These are phyloP conservation scores for Himalopsyche anomala DNA, from an alignment of 2,888 invertebrate species.

Conservation along the genomic window DNA sequence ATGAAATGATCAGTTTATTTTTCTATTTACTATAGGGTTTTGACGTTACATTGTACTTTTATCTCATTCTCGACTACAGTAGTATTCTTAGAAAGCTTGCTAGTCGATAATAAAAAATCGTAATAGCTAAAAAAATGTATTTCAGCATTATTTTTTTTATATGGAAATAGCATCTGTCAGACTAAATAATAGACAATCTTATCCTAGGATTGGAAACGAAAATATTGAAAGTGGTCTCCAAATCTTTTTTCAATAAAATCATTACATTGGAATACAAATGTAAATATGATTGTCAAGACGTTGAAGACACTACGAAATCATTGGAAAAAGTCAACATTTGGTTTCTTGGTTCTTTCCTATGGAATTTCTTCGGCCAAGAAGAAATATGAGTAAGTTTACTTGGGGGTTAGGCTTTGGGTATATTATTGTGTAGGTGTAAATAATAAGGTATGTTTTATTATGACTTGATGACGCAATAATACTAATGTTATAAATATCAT, in stretches of 20 bases:
- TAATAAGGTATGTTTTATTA: too few relatives aligned
- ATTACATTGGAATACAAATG: background rate
- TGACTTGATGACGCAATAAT: too few relatives aligned
- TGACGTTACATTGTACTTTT: too few relatives aligned
- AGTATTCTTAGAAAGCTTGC: too few relatives aligned
- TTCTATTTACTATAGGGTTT: too few relatives aligned
- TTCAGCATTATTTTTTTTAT: too few relatives aligned
- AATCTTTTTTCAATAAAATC: background rate
- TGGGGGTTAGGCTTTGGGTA: background rate
- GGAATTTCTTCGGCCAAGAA: conserved; percentile 83
- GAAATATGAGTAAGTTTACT: conserved; percentile 82
- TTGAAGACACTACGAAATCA: conserved; percentile 84
- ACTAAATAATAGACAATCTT: background rate
- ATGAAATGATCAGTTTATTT: background rate
- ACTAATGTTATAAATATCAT: too few relatives aligned
- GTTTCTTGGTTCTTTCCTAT: conserved; percentile 81
- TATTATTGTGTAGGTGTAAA: conserved; percentile 1
- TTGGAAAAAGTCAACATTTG: conserved; percentile 93
- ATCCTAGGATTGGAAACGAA: background rate
- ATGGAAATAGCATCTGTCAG: background rate
- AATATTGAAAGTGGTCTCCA: background rate
- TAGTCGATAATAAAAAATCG: too few relatives aligned
- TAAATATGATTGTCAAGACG: conserved; percentile 75
- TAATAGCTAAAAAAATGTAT: too few relatives aligned
- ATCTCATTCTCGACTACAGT: too few relatives aligned